A percentile compares a stretch with the other conserved stretches of the same genome.
Evolutionary conservation across 2,113 vertebrate genomes (phyloP).

Genomic region (Entomyzon cyanotis): DNA sequence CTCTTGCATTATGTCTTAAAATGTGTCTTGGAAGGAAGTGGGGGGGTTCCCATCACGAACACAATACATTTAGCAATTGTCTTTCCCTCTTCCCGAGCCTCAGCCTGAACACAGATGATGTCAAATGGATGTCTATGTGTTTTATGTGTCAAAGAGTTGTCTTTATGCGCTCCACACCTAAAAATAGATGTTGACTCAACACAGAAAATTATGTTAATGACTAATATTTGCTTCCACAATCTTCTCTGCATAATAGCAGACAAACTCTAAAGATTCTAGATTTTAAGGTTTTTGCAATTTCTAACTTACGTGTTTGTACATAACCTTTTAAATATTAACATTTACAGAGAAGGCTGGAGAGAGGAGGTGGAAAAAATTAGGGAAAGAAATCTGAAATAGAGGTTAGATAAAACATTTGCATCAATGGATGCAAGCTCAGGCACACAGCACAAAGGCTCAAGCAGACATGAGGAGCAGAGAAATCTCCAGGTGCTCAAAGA

Average conservation of each 20-base stretch:
- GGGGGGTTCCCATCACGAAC: background rate
- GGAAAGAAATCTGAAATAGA: background rate
- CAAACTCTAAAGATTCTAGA: background rate
- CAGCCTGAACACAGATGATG: conserved; percentile 49
- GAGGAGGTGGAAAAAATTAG: conserved; percentile 12
- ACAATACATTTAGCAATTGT: background rate
- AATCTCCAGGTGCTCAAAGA: background rate
- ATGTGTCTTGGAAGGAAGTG: background rate
- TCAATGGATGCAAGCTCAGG: background rate
- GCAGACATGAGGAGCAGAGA: rapidly evolving
- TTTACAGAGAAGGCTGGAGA: conserved; percentile 14
- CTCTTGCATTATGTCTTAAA: background rate
- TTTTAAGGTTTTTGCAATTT: conserved; percentile 35
- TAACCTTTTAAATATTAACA: conserved; percentile 55
- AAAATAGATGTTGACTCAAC: conserved; percentile 79
- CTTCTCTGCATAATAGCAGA: conserved; percentile 56
- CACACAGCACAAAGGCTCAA: background rate
- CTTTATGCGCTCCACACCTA: conserved; percentile 62
- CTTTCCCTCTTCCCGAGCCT: background rate
- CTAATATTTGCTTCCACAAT: conserved; percentile 70
- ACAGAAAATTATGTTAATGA: conserved; percentile 73
- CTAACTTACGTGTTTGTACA: background rate
- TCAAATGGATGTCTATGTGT: conserved; percentile 57
- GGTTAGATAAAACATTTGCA: background rate
- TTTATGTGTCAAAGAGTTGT: conserved; percentile 57